Evolutionary conservation across 1,140 invertebrate genomes (phyloP).

Genomic region (Bombus breviceps): DNA sequence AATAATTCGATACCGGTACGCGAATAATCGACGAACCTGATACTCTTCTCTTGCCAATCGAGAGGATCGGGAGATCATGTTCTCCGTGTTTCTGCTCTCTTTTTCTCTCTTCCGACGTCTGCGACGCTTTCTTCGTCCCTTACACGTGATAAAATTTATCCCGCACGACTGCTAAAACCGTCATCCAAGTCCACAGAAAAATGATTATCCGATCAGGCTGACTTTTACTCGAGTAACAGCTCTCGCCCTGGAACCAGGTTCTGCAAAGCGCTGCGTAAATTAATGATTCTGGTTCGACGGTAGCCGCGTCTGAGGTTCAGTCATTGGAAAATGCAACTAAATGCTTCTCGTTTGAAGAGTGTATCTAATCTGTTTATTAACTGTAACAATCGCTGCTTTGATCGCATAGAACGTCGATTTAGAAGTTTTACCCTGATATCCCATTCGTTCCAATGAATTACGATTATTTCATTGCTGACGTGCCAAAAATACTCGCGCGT

Average conservation of each 20-base stretch:
- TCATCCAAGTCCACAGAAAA: neutral
- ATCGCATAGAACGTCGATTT: neutral
- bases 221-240: neutral
- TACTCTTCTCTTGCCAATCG: slow-evolving; percentile 58
- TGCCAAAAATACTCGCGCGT: neutral
- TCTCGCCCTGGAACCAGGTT: neutral
- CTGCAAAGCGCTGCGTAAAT: neutral
- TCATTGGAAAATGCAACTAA: neutral
- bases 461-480: neutral
- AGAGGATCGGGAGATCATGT: slow-evolving; percentile 40
- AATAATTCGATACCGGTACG: slow-evolving; percentile 76
- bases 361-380: neutral
- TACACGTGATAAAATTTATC: slow-evolving; percentile 3
- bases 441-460: neutral
- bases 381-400: neutral
- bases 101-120: neutral
- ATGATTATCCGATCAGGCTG: slow-evolving; percentile 35
- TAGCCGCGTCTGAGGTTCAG: neutral
- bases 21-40: slow-evolving; percentile 76
- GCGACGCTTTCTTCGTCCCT: neutral
- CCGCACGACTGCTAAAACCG: neutral
- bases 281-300: neutral
- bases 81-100: slow-evolving; percentile 4
- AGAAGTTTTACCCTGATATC: neutral
- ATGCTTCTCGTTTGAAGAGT: neutral